These are phyloP conservation scores for Mactra quadrangularis DNA, from an alignment of 1,140 invertebrate species.

Conservation along the genomic window DNA sequence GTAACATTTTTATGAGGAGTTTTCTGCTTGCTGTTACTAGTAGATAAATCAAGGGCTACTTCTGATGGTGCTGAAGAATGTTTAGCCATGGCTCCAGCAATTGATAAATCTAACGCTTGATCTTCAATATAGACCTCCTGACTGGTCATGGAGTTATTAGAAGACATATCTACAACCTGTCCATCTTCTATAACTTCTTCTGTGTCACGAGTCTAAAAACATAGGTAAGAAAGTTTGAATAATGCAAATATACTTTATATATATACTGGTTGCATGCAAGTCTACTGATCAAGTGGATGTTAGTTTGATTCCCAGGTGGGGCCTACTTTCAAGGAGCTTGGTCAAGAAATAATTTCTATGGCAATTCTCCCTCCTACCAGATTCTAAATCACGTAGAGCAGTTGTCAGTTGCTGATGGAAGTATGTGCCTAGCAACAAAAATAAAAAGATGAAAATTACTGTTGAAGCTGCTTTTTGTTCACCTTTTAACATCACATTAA, in stretches of 20 bases:
- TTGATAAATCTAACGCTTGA: constrained; percentile 44
- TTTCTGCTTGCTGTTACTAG: constrained; percentile 23
- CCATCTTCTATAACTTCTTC: constrained; percentile 61
- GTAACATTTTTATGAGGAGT: background rate
- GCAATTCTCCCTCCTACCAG: too few relatives aligned
- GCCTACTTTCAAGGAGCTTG: too few relatives aligned
- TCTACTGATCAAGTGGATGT: too few relatives aligned
- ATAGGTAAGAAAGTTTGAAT: too few relatives aligned
- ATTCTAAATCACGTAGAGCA: too few relatives aligned
- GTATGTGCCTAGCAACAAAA: too few relatives aligned
- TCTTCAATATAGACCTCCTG: constrained; percentile 52
- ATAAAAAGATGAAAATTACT: too few relatives aligned
- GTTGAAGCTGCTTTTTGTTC: too few relatives aligned
- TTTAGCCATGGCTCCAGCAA: background rate
- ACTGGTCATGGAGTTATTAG: constrained; percentile 51
- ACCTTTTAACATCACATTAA: too few relatives aligned
- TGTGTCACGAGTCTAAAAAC: constrained; percentile 25
- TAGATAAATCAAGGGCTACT: constrained; percentile 43
- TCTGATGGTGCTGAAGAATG: constrained; percentile 6
- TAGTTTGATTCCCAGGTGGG: too few relatives aligned
- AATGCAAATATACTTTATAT: background rate
- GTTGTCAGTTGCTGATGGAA: too few relatives aligned
- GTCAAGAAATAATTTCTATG: too few relatives aligned
- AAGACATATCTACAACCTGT: constrained; percentile 51
- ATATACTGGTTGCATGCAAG: background rate